Base-by-base conservation (phyloP, 1,140 invertebrate species). In the Spodoptera frugiperda region DNA sequence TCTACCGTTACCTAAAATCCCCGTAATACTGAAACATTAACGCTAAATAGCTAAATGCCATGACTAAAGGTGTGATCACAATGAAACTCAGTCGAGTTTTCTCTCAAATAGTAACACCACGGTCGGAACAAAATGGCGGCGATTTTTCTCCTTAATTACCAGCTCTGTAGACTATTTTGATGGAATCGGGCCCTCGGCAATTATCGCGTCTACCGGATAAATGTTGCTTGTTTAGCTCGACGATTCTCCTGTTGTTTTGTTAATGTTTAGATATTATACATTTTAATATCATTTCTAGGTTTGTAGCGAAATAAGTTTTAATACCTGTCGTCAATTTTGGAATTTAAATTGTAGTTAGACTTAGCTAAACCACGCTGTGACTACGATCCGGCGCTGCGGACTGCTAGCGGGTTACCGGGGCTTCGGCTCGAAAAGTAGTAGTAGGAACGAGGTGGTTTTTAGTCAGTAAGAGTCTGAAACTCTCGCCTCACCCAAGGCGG, bases 81-180 rank as follows among this genome's bases (percentile, higher is more conserved):
- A 21, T 15, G 65, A 68, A 12, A 15, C 53, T 30, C n/a, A 12
- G n/a, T 53, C 65, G 65, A 53, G 48, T 68, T 53, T 30, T 9
- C 21, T 3, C 2, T 33, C 21, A 21, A 2, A 21, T 33, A 51
- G 65, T 72, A 71, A 39, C 21, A 44, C 10, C 15, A 11, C 17
- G n/a, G 51, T 44, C 33, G 17, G 10, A 55, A 80, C 77, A 75
- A 81, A 82, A 84, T 82, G 48, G 59, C 44, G 15, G 51, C 74
- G 71, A 84, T 86, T 83, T 80, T 80, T 84, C 81, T 83, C 76
- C 68, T 83, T 84, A 82, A 86, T 86, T 84, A 80, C 77, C 77
- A 48, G 54, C 78, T 57, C 73, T 79, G 78, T 82, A 83, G 77
- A 81, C 72, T 76, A 78, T 83, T 86, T 85, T 82, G 82, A 85